phyloP scores from a whole-genome alignment of 1,140 invertebrate genomes.

The Meteorus sp. region DNA sequence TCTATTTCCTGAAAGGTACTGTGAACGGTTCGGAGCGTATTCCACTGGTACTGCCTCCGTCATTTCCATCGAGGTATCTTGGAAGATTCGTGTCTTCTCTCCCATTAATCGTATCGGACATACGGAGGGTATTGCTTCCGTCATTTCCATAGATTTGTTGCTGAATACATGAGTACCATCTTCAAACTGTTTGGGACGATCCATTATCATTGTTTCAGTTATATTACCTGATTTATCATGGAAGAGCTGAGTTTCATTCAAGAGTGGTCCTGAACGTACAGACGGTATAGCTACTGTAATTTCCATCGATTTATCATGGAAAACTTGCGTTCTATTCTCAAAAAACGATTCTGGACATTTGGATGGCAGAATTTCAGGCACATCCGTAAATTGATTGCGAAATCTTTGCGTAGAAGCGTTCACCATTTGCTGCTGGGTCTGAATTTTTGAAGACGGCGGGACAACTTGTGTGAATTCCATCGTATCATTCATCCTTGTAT shows the following conservation, averaged over 20 bases:
- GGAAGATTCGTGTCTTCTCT: conserved; percentile 11
- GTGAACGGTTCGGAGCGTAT: neutral
- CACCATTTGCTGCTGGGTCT: no score
- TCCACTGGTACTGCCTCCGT: conserved; percentile 17
- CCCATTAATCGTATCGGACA: neutral
- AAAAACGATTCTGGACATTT: no score
- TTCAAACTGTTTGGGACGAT: neutral
- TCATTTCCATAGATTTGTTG: conserved; percentile 22
- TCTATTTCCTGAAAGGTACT: neutral
- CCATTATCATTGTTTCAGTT: neutral
- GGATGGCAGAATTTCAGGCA: no score
- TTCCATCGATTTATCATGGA: conserved; percentile 17
- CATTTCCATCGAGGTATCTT: conserved; percentile 24
- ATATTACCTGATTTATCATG: conserved; percentile 5
- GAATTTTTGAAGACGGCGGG: neutral
- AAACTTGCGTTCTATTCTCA: neutral
- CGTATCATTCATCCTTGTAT: no score
- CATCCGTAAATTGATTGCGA: no score
- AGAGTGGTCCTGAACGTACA: neutral
- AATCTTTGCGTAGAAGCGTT: no score
- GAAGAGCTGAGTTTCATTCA: neutral
- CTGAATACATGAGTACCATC: conserved; percentile 11
- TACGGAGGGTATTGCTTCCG: conserved; percentile 14
- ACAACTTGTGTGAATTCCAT: neutral
- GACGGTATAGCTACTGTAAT: conserved; percentile 8